Evolutionary conservation across 2,797 vertebrate genomes (phyloP).

Genomic region (Anguilla megastoma): DNA sequence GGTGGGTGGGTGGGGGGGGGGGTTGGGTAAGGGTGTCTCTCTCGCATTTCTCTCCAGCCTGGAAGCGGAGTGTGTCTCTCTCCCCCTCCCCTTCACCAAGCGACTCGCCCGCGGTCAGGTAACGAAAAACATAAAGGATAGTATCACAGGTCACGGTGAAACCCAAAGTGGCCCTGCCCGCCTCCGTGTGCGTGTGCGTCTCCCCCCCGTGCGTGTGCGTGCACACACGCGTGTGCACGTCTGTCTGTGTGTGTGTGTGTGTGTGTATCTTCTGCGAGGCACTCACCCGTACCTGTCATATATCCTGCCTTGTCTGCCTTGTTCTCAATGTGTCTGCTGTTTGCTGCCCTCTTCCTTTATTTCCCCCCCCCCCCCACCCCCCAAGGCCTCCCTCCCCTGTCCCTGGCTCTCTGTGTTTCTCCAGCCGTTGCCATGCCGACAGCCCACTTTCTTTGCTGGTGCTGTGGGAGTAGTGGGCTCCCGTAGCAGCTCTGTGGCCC

Average conservation of each 20-base stretch:
- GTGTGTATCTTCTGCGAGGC: slow-evolving; percentile 62
- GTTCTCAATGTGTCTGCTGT: slow-evolving; percentile 74
- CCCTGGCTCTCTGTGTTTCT: slow-evolving; percentile 66
- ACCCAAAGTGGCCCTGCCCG: slow-evolving; percentile 73
- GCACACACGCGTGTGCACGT: slow-evolving; percentile 23
- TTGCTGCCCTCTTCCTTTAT: slow-evolving; percentile 69
- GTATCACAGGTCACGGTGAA: slow-evolving; percentile 84
- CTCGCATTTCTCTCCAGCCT: slow-evolving; percentile 77
- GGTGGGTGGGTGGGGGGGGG: slow-evolving; percentile 20
- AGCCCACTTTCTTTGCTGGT: slow-evolving; percentile 76
- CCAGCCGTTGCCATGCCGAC: slow-evolving; percentile 80
- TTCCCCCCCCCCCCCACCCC: slow-evolving; percentile 52
- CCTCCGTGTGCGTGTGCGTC: slow-evolving; percentile 67
- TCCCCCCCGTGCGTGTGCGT: not conserved
- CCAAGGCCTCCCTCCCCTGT: slow-evolving; percentile 48
- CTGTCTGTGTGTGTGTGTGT: slow-evolving; percentile 47
- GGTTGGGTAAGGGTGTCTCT: slow-evolving; percentile 65
- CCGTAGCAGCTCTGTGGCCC: slow-evolving; percentile 60
- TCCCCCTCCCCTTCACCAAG: not conserved
- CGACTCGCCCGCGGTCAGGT: slow-evolving; percentile 65
- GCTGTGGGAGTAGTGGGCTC: slow-evolving; percentile 66
- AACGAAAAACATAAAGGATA: slow-evolving; percentile 72
- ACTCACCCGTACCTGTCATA: slow-evolving; percentile 85
- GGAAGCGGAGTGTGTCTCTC: slow-evolving; percentile 71
- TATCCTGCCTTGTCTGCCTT: slow-evolving; percentile 74